These are phyloP conservation scores for Pangasius djambal DNA, from an alignment of 2,797 vertebrate species.

Conservation along the genomic window DNA sequence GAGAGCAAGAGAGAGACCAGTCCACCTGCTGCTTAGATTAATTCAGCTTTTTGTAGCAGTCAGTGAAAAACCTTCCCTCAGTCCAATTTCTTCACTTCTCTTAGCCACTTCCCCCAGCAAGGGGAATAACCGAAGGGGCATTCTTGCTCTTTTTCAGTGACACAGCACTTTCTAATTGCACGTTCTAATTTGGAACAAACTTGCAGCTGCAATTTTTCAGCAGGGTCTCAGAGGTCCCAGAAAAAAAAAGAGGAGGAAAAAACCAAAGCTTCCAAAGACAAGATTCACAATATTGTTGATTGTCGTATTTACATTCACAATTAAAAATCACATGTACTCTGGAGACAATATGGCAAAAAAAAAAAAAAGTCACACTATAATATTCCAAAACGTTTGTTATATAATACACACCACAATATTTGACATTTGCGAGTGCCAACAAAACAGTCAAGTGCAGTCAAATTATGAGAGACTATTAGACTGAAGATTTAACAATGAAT, in stretches of 20 bases:
- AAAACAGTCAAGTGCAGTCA: neutral
- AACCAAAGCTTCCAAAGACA: neutral
- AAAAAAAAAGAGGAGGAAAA: too few relatives aligned
- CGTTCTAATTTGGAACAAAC: neutral
- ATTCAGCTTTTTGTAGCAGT: neutral
- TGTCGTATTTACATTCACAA: neutral
- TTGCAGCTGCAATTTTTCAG: neutral
- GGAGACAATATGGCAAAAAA: too few relatives aligned
- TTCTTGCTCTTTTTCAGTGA: neutral
- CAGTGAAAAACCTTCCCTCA: conserved; percentile 1
- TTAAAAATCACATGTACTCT: neutral
- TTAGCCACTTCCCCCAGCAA: neutral
- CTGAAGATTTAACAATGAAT: too few relatives aligned
- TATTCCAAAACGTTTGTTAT: neutral
- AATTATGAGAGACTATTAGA: neutral
- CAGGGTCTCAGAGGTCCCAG: neutral
- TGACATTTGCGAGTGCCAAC: too few relatives aligned
- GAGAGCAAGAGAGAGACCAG: neutral
- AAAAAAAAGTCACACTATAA: neutral
- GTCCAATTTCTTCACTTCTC: neutral
- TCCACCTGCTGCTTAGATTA: neutral
- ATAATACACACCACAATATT: neutral
- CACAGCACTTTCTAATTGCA: conserved; percentile 20
- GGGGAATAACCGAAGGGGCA: neutral
- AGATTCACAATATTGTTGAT: neutral